Base-by-base conservation (phyloP, 2,113 vertebrate species). In the Boleophthalmus pectinirostris region DNA sequence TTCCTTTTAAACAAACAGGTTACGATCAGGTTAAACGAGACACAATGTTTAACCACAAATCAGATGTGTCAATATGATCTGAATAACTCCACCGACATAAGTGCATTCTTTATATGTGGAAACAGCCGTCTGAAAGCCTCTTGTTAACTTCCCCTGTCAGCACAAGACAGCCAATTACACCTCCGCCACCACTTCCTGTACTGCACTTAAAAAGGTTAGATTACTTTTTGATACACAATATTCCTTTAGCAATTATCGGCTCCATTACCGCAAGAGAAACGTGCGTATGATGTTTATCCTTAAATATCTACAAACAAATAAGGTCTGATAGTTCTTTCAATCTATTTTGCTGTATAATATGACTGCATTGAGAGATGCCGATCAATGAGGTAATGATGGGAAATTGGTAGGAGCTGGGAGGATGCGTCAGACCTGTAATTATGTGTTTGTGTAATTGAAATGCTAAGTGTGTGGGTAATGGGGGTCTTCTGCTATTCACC, bases 201-300 rank as follows among this genome's bases (percentile, higher is more conserved):
- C 33, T 43, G 33, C 33, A 13, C 61, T 43, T 43, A 58, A 38
- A 61, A 64, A 38, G 61, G 33, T 38, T 43, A 64, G 61, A 64
- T 64, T 64, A 33, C 61, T 64, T 64, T 64, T 64, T 64, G 33
- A 64, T 64, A 64, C 61, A 64, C n/a, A 33, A 64, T 64, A 64
- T 64, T 64, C 33, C 61, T 64, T 64, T 38, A 13, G 61, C 61
- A 64, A 64, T 64, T 64, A 64, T 64, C 29, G 33, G 33, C 61
- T 18, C 61, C 61, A 64, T 64, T 64, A 64, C 29, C 57, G 16
- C 57, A 60, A 13, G 24, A 60, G 10, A 60, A 24, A 33, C 15
- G 23, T 16, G 24, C 29, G 29, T 60, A 60, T 60, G 33, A 29
- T 64, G 33, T 64, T 64, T 64, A 64, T n/a, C 61, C 38, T 64